Conservation (phyloP, 92 coral and sea anemone genomes). For the Paramuricea clavata region DNA sequence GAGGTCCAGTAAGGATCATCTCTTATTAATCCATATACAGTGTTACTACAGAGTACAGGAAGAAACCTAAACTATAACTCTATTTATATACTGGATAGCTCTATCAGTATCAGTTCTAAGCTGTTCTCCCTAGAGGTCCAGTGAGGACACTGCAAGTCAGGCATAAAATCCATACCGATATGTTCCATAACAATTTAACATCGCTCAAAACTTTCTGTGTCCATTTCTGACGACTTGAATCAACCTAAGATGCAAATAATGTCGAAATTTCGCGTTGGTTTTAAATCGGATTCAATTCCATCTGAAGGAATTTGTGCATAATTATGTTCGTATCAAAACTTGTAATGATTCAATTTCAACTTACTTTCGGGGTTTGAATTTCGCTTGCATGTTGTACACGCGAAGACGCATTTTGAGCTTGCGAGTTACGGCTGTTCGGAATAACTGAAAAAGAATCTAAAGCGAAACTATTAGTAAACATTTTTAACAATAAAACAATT, state of each 20-base stretch:
- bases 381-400: neutral
- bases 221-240: neutral
- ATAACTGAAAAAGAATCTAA: slow-evolving; percentile 3
- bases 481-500: neutral
- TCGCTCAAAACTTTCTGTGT: slow-evolving; percentile 23
- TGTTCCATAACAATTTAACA: slow-evolving; percentile 35
- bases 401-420: neutral
- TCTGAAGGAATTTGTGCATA: neutral
- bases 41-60: too few species aligned
- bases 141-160: neutral
- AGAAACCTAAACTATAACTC: neutral
- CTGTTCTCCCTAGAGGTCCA: neutral
- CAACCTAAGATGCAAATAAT: neutral
- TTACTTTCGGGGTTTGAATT: neutral
- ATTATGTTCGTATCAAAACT: neutral
- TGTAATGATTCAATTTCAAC: neutral
- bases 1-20: neutral
- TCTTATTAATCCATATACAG: too few species aligned
- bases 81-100: neutral
- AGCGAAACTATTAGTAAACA: neutral
- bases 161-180: slow-evolving; percentile 18
- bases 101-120: neutral
- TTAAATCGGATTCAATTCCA: neutral
- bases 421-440: neutral
- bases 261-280: too few species aligned